Evolutionary conservation across 2,113 vertebrate species (phyloP).

Genomic region (Eulemur rufifrons): DNA sequence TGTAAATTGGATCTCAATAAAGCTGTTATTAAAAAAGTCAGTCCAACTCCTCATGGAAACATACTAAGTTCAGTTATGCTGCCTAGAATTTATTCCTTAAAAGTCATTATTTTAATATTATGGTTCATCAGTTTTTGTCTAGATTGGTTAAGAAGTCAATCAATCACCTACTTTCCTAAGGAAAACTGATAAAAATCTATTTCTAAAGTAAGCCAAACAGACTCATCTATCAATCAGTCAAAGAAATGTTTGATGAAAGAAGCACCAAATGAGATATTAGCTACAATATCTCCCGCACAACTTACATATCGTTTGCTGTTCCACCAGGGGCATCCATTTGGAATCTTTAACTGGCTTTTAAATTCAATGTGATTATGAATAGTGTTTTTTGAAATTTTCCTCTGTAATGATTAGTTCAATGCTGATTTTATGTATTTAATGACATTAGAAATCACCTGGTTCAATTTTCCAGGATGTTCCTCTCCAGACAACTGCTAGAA

Average conservation of each 20-base stretch:
- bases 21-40: neutral
- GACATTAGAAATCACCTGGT: neutral
- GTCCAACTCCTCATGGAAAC: slow-evolving; percentile 31
- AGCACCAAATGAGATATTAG: neutral
- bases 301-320: neutral
- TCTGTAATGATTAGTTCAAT: neutral
- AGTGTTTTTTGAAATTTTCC: neutral
- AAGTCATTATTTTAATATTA: slow-evolving; percentile 56
- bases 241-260: neutral
- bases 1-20: slow-evolving; percentile 45
- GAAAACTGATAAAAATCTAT: neutral
- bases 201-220: neutral
- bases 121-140: slow-evolving; percentile 5
- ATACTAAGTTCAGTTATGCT: slow-evolving; percentile 8
- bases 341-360: neutral
- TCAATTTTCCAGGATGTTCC: neutral
- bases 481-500: neutral
- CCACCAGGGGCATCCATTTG: neutral
- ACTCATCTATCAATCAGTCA: neutral
- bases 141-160: neutral
- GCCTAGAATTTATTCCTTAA: slow-evolving; percentile 51
- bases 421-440: neutral
- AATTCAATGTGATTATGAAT: neutral
- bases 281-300: neutral
- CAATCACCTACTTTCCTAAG: neutral